Base-by-base conservation (phyloP, 1,140 invertebrate genomes). In the Drosophila quadrilineata region DNA sequence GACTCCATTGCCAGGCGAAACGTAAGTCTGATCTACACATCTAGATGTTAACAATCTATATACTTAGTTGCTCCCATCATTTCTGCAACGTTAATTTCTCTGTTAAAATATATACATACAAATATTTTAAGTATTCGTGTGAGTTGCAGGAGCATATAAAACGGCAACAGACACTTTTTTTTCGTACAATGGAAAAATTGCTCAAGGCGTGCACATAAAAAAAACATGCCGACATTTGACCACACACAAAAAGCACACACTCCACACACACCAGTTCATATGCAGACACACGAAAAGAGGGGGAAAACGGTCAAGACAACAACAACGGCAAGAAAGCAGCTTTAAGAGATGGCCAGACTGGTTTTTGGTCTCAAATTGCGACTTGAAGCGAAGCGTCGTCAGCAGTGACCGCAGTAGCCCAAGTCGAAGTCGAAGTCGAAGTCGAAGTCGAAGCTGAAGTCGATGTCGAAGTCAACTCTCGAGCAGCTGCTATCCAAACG, bases 141-240 rank as follows among this genome's bases (percentile, higher is more conserved):
- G 21, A 64, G 31, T 17, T 58, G 63, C 48, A 66, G 63, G 41
- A 52, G 63, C 54, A 31, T 53, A 67, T n/a, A 60, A 36, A 48
- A 41, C 29, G 28, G 52, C 48, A 45, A 53, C 28, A 50, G 12
- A 29, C 36, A 24, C n/a, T 43, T 38, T 17, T 38, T 16, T 36
- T 41, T 10, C 36, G 52, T 66, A 77, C 75, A 77, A 77, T 76
- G 77, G 69, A 59, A 75, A 40, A 54, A 71, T 80, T 79, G 75
- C 75, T 64, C 71, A 79, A 79, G 75, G 75, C 69, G 75, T 52
- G 46, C 65, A 70, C 64, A 76, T 80, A 73, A 76, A 76, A 84
- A 84, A 84, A n/a, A n/a, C n/a, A n/a, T 56, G 73, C 65, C 76
- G 76, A 82, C 76, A 77, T 82, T 82, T 82, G 76, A 84, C 73